phyloP scores from a whole-genome alignment of 2,888 invertebrate genomes.

The Xylota sylvarum region DNA sequence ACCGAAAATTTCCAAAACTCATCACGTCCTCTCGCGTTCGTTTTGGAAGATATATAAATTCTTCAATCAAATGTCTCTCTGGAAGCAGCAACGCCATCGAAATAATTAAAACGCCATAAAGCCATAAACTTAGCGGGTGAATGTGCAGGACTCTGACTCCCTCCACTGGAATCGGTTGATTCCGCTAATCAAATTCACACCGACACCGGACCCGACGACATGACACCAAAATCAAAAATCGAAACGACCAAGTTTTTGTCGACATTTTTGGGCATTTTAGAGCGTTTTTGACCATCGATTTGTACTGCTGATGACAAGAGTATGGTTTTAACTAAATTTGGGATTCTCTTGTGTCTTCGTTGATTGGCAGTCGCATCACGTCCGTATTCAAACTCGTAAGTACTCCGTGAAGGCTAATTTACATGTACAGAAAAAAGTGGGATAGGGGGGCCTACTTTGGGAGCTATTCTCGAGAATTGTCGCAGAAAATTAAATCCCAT shows the following conservation, averaged over 20 bases:
- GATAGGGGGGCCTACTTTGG: constrained; percentile 7
- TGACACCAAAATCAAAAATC: constrained; percentile 32
- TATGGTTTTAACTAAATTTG: constrained; percentile 41
- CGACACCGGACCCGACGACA: constrained; percentile 6
- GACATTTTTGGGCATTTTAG: constrained; percentile 58
- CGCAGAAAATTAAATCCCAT: constrained; percentile 36
- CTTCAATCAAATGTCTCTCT: constrained; percentile 53
- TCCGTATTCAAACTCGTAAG: constrained; percentile 42
- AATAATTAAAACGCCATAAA: constrained; percentile 74
- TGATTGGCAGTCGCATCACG: constrained; percentile 43
- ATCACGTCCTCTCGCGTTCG: constrained; percentile 57
- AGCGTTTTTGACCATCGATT: constrained; percentile 62
- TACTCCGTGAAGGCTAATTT: constrained; percentile 61
- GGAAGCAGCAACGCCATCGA: constrained; percentile 54
- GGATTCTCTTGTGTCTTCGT: constrained; percentile 31
- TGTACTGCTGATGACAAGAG: constrained; percentile 62
- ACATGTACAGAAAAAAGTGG: constrained; percentile 58
- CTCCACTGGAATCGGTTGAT: constrained; percentile 34
- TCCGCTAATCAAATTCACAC: constrained; percentile 70
- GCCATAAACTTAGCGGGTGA: constrained; percentile 19
- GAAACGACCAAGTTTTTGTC: constrained; percentile 33
- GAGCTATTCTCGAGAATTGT: constrained; percentile 21
- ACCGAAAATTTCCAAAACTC: constrained; percentile 57
- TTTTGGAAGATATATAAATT: constrained; percentile 63
- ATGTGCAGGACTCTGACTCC: neutral